phyloP scores from a whole-genome alignment of 2,797 vertebrate species.

The Gobio occitaniae region DNA sequence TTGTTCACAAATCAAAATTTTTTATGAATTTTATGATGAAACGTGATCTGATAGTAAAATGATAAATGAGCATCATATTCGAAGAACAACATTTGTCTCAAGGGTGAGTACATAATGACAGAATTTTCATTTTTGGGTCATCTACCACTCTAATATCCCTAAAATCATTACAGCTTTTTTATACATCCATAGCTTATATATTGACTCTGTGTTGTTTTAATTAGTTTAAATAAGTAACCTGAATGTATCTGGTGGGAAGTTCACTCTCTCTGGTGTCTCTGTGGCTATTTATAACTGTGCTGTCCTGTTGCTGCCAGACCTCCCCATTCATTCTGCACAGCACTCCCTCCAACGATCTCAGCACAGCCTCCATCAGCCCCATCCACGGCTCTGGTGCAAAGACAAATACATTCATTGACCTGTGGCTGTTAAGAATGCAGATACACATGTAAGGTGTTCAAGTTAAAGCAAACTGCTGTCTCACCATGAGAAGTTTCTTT shows the following conservation, averaged over 20 bases:
- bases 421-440: not conserved
- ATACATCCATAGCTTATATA: not conserved
- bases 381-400: slow-evolving; percentile 65
- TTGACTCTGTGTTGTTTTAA: not conserved
- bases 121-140: not conserved
- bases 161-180: not conserved
- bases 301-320: slow-evolving; percentile 70
- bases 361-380: slow-evolving; percentile 71
- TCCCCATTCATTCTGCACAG: slow-evolving; percentile 70
- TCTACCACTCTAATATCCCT: not conserved
- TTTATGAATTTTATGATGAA: not conserved
- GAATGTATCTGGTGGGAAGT: slow-evolving; percentile 60
- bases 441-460: not conserved
- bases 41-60: not conserved
- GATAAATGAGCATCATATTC: not conserved
- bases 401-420: slow-evolving; percentile 4
- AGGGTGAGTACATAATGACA: not conserved
- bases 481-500: slow-evolving; percentile 54
- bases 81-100: not conserved
- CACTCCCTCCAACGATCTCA: slow-evolving; percentile 74
- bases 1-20: not conserved
- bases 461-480: not conserved
- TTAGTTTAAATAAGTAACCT: slow-evolving; percentile 43
- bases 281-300: slow-evolving; percentile 48
- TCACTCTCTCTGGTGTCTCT: slow-evolving; percentile 68